Conservation (phyloP, 2,888 invertebrate genomes). For the Sarcophaga caerulescens region DNA sequence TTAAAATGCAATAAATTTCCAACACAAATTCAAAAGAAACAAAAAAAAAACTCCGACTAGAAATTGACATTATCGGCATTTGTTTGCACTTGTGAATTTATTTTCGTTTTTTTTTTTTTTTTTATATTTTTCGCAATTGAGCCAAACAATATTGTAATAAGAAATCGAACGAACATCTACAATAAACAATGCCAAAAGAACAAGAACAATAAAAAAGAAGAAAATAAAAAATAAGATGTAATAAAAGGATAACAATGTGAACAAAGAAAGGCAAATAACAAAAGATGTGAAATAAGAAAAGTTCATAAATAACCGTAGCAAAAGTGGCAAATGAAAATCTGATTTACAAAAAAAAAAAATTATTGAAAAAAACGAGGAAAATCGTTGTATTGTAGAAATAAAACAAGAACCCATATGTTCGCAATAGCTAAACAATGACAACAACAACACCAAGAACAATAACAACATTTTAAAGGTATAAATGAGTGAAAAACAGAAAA, state of each 20-base stretch:
- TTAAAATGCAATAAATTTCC: slow-evolving; percentile 73
- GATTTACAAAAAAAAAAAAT: slow-evolving; percentile 47
- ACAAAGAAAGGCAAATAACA: slow-evolving; percentile 47
- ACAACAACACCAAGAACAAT: slow-evolving; percentile 11
- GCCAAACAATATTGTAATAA: slow-evolving; percentile 74
- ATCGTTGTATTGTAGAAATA: slow-evolving; percentile 6
- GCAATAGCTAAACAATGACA: slow-evolving; percentile 43
- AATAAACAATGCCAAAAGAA: slow-evolving; percentile 1
- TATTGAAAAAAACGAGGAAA: slow-evolving; percentile 37
- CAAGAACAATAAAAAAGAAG: slow-evolving; percentile 47
- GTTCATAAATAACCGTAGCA: slow-evolving; percentile 67
- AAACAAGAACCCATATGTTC: slow-evolving; percentile 66
- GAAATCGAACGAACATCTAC: slow-evolving; percentile 62
- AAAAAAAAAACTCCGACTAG: neutral
- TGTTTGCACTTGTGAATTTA: slow-evolving; percentile 76
- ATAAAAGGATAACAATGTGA: slow-evolving; percentile 54
- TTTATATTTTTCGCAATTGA: slow-evolving; percentile 74
- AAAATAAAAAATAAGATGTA: slow-evolving; percentile 58
- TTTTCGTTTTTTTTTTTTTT: neutral
- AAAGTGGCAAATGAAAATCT: slow-evolving; percentile 40
- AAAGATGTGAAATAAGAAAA: slow-evolving; percentile 24
- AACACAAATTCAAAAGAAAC: slow-evolving; percentile 66
- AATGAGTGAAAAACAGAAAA: neutral
- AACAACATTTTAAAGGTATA: slow-evolving; percentile 12
- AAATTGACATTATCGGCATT: slow-evolving; percentile 73